Percentiles rank a stretch among this genome's conserved stretches.
These are phyloP conservation scores for Gulo gulo DNA, from an alignment of 2,113 vertebrate genomes.

Conservation along the genomic window DNA sequence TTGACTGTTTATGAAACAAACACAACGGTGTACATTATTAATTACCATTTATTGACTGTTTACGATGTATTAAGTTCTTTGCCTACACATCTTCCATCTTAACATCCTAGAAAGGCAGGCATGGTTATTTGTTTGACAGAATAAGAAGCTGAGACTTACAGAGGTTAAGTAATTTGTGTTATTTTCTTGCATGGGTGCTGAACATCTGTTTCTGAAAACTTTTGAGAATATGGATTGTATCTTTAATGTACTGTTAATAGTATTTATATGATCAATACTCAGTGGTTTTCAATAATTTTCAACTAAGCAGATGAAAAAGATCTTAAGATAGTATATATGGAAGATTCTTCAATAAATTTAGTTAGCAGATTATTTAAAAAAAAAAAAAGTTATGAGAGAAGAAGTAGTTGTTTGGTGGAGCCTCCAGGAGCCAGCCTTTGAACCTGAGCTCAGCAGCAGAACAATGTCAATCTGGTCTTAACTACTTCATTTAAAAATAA, in stretches of 20 bases:
- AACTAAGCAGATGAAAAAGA: neutral
- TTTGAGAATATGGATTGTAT: neutral
- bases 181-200: neutral
- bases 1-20: neutral
- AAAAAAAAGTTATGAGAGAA: neutral
- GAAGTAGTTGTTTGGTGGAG: neutral
- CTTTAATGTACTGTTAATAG: slow-evolving; percentile 46
- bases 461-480: slow-evolving; percentile 7
- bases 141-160: neutral
- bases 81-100: neutral
- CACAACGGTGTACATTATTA: neutral
- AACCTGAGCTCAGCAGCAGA: neutral
- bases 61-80: neutral
- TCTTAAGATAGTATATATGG: slow-evolving; percentile 47
- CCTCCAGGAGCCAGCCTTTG: neutral
- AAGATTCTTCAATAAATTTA: slow-evolving; percentile 43
- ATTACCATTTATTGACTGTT: slow-evolving; percentile 5
- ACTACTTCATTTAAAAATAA: neutral
- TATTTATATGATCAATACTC: slow-evolving; percentile 34
- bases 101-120: neutral
- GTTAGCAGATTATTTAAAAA: neutral
- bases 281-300: slow-evolving; percentile 28
- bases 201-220: slow-evolving; percentile 28
- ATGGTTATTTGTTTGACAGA: slow-evolving; percentile 19
- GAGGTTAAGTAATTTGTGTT: neutral